Evolutionary conservation across 2,113 vertebrate species (phyloP), one percentile per base, ranked within the genome.

Genomic region (Seriola dumerili): DNA sequence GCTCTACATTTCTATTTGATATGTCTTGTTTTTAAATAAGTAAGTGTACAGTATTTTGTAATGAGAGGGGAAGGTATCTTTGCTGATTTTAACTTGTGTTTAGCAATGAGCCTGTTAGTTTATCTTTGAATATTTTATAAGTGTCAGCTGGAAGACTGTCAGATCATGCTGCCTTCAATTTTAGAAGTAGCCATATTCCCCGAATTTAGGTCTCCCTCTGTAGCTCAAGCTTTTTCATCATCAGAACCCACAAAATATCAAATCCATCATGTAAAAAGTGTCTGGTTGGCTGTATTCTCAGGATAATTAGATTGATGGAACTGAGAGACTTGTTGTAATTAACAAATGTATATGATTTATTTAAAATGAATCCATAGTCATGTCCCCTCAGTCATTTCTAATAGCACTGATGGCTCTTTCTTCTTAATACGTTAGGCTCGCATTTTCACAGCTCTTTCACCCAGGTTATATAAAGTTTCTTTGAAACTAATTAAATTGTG

Each of bases 261-360:
- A 73, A 59, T 67, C n/a, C 23, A 50, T 74, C 62, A 52, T 42
- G 9, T 13, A 11, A 72, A 23, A 29, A 38, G n/a, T 21, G 29
- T 40, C 8, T 50, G 32, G 40, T 50, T 44, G 4, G 25, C 19
- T 25, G 17, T 64, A 42, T 34, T 62, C 48, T 72, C 38, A 46
- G 14, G 54, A 74, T 69, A 68, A 42, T 74, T 40, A 48, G 61
- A 65, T 4, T 50, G 17, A 32, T 66, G 38, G 16, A 36, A 63
- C 34, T 63, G 42, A 32, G 1, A 8, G 44, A 29, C 44, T 32
- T 54, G 44, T 44, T 25, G 36, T 16, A 50, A 70, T 76, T 70
- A 70, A 57, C 58, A 57, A 69, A 82, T 57, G 38, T 40, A 38
- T 55, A 9, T 64, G 21, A 63, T 69, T 62, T 34, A 62, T 69